Conservation (phyloP, 2,797 vertebrate species). For the Xenopus petersii region DNA sequence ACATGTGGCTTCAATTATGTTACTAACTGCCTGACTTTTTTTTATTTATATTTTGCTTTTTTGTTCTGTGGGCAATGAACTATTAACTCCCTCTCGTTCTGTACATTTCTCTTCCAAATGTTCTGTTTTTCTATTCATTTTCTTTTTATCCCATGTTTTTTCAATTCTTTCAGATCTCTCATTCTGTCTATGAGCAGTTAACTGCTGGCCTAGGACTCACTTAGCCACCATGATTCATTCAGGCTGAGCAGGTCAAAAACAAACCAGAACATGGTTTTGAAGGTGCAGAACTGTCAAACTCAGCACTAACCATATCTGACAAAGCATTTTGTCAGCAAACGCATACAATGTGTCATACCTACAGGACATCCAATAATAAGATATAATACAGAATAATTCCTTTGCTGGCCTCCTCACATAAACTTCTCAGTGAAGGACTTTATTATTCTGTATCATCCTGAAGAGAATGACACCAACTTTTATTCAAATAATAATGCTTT, state of each 20-base stretch:
- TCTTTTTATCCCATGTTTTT: no score
- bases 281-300: slow-evolving; percentile 4
- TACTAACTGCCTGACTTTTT: background rate
- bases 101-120: background rate
- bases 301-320: slow-evolving; percentile 29
- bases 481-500: no score
- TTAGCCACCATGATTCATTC: background rate
- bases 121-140: background rate
- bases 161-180: background rate
- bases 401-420: no score
- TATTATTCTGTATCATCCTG: no score
- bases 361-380: background rate
- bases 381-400: background rate
- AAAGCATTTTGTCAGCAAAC: slow-evolving; percentile 34
- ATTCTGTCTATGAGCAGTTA: background rate
- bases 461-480: no score
- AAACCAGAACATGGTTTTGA: background rate
- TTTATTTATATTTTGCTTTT: background rate
- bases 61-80: slow-evolving; percentile 7
- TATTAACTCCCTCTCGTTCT: background rate
- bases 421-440: no score
- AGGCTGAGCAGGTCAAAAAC: no score
- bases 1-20: slow-evolving; percentile 28
- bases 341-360: slow-evolving; percentile 4
- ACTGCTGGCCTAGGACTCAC: background rate